Evolutionary conservation across 2,113 vertebrate species (phyloP).

Genomic region (Helogale parvula): DNA sequence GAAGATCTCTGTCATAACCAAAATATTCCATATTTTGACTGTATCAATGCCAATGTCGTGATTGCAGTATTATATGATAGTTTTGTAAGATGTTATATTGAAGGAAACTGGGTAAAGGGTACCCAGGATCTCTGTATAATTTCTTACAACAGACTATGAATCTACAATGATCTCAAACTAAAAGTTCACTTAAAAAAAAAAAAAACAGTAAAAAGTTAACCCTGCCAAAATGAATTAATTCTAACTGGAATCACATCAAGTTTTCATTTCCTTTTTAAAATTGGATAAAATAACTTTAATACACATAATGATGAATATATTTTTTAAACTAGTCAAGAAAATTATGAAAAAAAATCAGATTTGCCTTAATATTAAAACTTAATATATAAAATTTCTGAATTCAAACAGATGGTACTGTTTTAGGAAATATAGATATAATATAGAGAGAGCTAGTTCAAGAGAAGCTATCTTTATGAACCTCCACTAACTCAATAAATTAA

Average conservation of each 20-base stretch:
- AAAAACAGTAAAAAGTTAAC: not conserved
- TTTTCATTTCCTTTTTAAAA: constrained; percentile 47
- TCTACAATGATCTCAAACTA: constrained; percentile 29
- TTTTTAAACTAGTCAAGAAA: constrained; percentile 22
- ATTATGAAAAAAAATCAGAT: not conserved
- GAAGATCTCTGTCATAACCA: not conserved
- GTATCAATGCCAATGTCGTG: not conserved
- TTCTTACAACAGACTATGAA: not conserved
- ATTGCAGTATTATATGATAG: not conserved
- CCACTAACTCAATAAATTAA: constrained; percentile 23
- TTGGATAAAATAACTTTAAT: not conserved
- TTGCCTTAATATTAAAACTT: not conserved
- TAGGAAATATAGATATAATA: not conserved
- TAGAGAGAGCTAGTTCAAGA: not conserved
- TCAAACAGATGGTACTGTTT: constrained; percentile 5
- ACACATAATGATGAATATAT: not conserved
- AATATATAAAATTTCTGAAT: constrained; percentile 26
- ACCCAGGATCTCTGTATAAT: not conserved
- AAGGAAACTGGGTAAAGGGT: not conserved
- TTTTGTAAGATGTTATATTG: not conserved
- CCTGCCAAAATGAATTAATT: not conserved
- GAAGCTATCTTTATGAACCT: not conserved
- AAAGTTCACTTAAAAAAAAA: not conserved
- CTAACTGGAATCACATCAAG: not conserved
- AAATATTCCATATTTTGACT: not conserved